Conservation (phyloP, 2,797 vertebrate genomes). For the Vireo griseus region DNA sequence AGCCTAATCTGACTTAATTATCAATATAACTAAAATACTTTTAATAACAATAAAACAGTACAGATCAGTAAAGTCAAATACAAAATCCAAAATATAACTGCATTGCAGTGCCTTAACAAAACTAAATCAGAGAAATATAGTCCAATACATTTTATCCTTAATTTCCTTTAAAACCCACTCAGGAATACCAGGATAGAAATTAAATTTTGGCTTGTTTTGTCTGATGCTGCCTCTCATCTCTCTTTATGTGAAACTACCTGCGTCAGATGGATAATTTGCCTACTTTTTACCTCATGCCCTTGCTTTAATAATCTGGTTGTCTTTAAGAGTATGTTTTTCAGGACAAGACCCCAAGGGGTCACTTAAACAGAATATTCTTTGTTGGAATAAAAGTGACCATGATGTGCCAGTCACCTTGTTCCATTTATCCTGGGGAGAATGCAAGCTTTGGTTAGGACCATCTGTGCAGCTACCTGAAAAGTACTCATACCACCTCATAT, state of each 20-base stretch:
- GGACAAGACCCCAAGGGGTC: neutral
- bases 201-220: neutral
- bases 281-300: neutral
- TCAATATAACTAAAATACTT: neutral
- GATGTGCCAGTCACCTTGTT: neutral
- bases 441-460: neutral
- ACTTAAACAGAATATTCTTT: neutral
- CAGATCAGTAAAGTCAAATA: neutral
- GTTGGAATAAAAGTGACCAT: neutral
- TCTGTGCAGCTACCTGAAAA: neutral
- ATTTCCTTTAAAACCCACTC: neutral
- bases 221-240: neutral
- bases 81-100: neutral
- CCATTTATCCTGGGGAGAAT: neutral
- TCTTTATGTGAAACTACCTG: conserved; percentile 6
- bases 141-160: neutral
- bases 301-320: conserved; percentile 15
- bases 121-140: neutral
- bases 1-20: neutral
- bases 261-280: conserved; percentile 1
- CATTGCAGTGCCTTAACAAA: neutral
- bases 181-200: neutral
- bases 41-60: neutral
- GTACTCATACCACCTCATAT: neutral
- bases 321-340: conserved; percentile 15